Percentiles rank a stretch among this genome's conserved stretches.
phyloP scores from a whole-genome alignment of 2,888 invertebrate genomes.

The Myopa tessellatipennis region DNA sequence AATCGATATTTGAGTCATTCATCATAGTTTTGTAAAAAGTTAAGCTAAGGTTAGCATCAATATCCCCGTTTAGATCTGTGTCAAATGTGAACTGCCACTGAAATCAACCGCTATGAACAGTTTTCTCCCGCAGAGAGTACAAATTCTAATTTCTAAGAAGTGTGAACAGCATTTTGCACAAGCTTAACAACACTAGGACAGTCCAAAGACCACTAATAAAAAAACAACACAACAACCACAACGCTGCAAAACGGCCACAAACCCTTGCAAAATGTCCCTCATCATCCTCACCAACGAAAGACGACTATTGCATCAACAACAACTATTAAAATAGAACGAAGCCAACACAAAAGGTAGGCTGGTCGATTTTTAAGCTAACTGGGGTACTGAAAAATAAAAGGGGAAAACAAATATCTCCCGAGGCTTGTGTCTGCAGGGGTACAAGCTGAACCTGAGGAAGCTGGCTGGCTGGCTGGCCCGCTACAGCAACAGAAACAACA shows the following conservation, averaged over 20 bases:
- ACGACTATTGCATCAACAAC: conserved; percentile 17
- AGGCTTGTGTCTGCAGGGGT: conserved; percentile 52
- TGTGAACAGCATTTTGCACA: conserved; percentile 65
- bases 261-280: conserved; percentile 28
- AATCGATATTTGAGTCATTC: no score
- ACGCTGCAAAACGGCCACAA: conserved; percentile 43
- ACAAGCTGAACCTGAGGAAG: conserved; percentile 24
- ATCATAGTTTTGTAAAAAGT: no score
- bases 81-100: no score
- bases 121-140: background rate
- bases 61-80: no score
- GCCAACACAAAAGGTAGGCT: background rate
- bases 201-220: background rate
- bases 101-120: no score
- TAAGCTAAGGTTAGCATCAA: no score
- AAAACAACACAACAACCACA: conserved; percentile 27
- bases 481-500: background rate
- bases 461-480: no score
- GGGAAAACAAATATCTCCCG: conserved; percentile 55
- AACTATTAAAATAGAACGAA: conserved; percentile 24
- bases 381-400: background rate
- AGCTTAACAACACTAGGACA: conserved; percentile 53
- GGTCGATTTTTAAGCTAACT: background rate
- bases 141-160: conserved; percentile 49
- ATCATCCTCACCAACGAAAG: no score